These are phyloP conservation scores for Leptinotarsa haldemani DNA, from an alignment of 2,888 invertebrate species.

Conservation along the genomic window DNA sequence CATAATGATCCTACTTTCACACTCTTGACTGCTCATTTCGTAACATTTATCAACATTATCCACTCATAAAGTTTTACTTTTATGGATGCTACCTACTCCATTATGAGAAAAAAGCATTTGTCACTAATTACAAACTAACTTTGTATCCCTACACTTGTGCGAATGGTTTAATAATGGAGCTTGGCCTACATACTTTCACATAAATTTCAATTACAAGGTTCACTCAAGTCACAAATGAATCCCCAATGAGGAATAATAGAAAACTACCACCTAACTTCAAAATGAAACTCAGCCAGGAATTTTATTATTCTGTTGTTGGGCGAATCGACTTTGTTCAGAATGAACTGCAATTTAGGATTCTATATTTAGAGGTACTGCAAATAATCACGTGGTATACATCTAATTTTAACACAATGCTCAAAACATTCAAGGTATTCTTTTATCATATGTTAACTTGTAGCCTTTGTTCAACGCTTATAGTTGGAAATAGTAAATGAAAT, in stretches of 20 bases:
- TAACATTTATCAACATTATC: no score
- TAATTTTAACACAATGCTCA: constrained; percentile 19
- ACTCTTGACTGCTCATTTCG: no score
- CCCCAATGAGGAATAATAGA: background rate
- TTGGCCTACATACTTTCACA: background rate
- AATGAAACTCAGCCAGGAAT: background rate
- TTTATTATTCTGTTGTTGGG: constrained; percentile 6
- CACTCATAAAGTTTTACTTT: no score
- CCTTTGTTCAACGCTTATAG: background rate
- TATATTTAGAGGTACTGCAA: constrained; percentile 35
- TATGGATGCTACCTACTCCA: no score
- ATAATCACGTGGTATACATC: constrained; percentile 35
- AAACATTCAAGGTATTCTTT: constrained; percentile 4
- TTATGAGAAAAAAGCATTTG: no score
- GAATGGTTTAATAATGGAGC: background rate
- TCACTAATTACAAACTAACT: no score
- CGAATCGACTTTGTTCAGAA: constrained; percentile 27
- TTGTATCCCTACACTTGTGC: no score
- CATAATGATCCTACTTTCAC: no score
- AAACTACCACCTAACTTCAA: background rate
- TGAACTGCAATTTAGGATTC: constrained; percentile 26
- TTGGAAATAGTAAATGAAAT: no score
- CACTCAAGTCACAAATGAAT: background rate
- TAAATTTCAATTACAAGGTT: background rate
- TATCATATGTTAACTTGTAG: background rate